phyloP scores from a whole-genome alignment of 2,888 invertebrate genomes.

The Leucania comma region DNA sequence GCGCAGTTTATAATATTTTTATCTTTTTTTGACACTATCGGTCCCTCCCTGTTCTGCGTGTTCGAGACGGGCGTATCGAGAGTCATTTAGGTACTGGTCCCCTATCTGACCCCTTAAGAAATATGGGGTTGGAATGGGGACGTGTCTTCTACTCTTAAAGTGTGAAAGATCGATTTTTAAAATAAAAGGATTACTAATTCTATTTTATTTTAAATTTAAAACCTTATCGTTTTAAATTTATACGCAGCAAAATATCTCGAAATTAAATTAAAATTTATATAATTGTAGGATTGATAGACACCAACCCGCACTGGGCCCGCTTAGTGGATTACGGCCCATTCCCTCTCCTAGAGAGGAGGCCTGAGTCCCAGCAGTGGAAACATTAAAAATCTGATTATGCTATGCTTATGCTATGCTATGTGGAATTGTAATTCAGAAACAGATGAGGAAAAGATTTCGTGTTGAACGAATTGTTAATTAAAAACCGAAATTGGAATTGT shows the following conservation, averaged over 20 bases:
- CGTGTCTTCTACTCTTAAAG: conserved; percentile 52
- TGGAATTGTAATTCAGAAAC: not conserved
- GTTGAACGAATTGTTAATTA: conserved; percentile 25
- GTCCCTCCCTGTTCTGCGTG: conserved; percentile 83
- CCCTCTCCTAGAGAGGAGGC: no score
- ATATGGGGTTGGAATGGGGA: conserved; percentile 75
- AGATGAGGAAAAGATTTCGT: conserved; percentile 9
- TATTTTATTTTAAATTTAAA: not conserved
- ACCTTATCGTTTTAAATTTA: not conserved
- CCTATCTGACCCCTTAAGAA: conserved; percentile 84
- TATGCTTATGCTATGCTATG: no score
- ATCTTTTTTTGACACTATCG: conserved; percentile 91
- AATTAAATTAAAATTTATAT: not conserved
- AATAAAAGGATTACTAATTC: conserved; percentile 29
- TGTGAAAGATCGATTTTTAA: conserved; percentile 66
- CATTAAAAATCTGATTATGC: no score
- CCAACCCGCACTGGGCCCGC: no score
- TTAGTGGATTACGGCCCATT: no score
- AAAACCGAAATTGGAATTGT: conserved; percentile 25
- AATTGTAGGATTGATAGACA: no score
- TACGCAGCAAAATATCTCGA: not conserved
- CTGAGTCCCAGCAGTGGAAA: no score
- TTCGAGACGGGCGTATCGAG: conserved; percentile 86
- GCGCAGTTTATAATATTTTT: conserved; percentile 89
- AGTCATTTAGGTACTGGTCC: conserved; percentile 82